A percentile compares a stretch with the other conserved stretches of the same genome.
Conservation (phyloP, 2,888 invertebrate species). For the Buathra laborator region DNA sequence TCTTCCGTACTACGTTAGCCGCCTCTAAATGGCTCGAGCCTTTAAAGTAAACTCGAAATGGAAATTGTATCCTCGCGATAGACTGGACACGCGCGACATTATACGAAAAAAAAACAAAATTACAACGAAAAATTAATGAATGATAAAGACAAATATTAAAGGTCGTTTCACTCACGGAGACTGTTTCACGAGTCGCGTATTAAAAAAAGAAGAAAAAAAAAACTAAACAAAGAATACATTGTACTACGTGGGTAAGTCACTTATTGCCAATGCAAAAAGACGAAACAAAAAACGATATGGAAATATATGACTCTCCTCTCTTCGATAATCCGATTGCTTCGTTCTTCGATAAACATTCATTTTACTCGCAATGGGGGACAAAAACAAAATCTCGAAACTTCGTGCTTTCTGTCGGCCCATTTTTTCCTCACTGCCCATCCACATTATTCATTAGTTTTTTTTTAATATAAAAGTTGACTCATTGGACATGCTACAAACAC, state of each 20-base stretch:
- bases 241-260: slow-evolving; percentile 65
- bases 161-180: slow-evolving; percentile 66
- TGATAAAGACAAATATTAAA: slow-evolving; percentile 29
- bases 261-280: slow-evolving; percentile 63
- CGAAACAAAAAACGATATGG: slow-evolving; percentile 39
- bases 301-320: slow-evolving; percentile 45
- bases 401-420: slow-evolving; percentile 70
- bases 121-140: not conserved
- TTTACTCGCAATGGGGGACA: not conserved
- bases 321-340: slow-evolving; percentile 14
- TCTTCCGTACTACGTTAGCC: slow-evolving; percentile 61
- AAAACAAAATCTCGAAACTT: slow-evolving; percentile 35
- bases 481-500: no score
- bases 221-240: slow-evolving; percentile 52
- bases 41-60: slow-evolving; percentile 58
- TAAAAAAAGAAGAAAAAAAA: slow-evolving; percentile 41
- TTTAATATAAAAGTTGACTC: no score
- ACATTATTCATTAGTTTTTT: slow-evolving; percentile 12
- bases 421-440: slow-evolving; percentile 45
- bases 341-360: slow-evolving; percentile 29
- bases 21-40: slow-evolving; percentile 68
- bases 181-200: slow-evolving; percentile 59
- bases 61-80: slow-evolving; percentile 64
- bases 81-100: slow-evolving; percentile 31
- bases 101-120: not conserved